Conservation (phyloP, 2,797 vertebrate genomes). For the Parauchenoglanis ngamensis region DNA sequence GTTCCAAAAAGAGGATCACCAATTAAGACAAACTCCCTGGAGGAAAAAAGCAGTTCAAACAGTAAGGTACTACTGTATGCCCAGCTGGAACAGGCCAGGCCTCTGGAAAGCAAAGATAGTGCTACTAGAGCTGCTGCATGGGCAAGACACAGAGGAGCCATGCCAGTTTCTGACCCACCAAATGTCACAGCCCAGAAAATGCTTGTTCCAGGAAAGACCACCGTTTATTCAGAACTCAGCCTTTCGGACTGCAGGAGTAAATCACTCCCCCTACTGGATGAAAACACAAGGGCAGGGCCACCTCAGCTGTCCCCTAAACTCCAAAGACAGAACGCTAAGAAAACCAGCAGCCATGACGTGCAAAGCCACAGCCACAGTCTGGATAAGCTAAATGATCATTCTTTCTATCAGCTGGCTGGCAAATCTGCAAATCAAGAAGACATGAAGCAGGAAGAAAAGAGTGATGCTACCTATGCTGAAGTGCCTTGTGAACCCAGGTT, state of each 20-base stretch:
- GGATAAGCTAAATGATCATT: conserved; percentile 55
- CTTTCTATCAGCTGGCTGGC: conserved; percentile 69
- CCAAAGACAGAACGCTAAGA: conserved; percentile 18
- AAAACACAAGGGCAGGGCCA: conserved; percentile 53
- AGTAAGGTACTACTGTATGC: conserved; percentile 68
- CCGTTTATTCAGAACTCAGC: conserved; percentile 70
- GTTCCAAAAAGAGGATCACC: conserved; percentile 67
- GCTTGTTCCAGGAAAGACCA: conserved; percentile 28
- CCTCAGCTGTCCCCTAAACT: conserved; percentile 42
- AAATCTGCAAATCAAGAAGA: conserved; percentile 40
- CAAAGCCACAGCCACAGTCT: conserved; percentile 60
- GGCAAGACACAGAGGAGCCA: conserved; percentile 23
- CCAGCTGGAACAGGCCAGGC: conserved; percentile 66
- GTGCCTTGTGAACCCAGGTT: conserved; percentile 50
- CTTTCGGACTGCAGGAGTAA: conserved; percentile 65
- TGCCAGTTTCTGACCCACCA: conserved; percentile 26
- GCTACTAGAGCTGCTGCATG: neutral
- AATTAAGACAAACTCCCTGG: conserved; percentile 38
- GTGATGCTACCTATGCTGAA: conserved; percentile 63
- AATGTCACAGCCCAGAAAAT: conserved; percentile 37
- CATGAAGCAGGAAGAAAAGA: conserved; percentile 5
- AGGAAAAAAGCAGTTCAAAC: conserved; percentile 36
- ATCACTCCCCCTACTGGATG: conserved; percentile 65
- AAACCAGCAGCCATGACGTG: neutral
- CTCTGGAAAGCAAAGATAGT: conserved; percentile 45